Evolutionary conservation across 2,888 invertebrate genomes (phyloP).

Genomic region (Archips xylosteana): DNA sequence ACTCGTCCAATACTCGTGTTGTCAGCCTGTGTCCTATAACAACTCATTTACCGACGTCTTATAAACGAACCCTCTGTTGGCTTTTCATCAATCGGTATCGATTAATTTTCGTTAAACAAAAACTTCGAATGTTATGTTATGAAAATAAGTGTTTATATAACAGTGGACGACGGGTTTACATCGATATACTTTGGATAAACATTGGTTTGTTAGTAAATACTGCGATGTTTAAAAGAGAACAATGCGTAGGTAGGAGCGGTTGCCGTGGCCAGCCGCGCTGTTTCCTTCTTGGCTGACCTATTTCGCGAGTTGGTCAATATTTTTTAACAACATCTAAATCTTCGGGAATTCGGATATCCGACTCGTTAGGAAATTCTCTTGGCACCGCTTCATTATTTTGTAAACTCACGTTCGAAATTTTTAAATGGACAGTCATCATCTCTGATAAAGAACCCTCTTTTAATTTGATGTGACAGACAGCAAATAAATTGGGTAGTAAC

Average conservation of each 20-base stretch:
- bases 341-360: constrained; percentile 41
- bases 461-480: constrained; percentile 20
- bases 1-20: constrained; percentile 59
- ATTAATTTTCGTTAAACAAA: constrained; percentile 31
- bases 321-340: constrained; percentile 34
- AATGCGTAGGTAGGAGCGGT: constrained; percentile 59
- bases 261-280: constrained; percentile 11
- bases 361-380: constrained; percentile 41
- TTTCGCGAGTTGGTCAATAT: constrained; percentile 40
- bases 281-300: constrained; percentile 45
- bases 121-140: constrained; percentile 39
- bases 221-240: constrained; percentile 64
- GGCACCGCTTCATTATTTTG: constrained; percentile 36
- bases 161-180: constrained; percentile 36
- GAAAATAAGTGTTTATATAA: constrained; percentile 42
- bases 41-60: constrained; percentile 35
- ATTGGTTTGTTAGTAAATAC: constrained; percentile 69
- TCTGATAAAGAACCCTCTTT: constrained; percentile 17
- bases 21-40: constrained; percentile 36
- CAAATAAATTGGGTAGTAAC: constrained; percentile 24
- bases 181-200: constrained; percentile 57
- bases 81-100: constrained; percentile 30
- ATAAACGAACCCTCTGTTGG: constrained; percentile 18
- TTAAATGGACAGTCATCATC: constrained; percentile 17
- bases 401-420: constrained; percentile 30